Conservation (phyloP, 2,888 invertebrate species). For the Ectemnius continuus region DNA sequence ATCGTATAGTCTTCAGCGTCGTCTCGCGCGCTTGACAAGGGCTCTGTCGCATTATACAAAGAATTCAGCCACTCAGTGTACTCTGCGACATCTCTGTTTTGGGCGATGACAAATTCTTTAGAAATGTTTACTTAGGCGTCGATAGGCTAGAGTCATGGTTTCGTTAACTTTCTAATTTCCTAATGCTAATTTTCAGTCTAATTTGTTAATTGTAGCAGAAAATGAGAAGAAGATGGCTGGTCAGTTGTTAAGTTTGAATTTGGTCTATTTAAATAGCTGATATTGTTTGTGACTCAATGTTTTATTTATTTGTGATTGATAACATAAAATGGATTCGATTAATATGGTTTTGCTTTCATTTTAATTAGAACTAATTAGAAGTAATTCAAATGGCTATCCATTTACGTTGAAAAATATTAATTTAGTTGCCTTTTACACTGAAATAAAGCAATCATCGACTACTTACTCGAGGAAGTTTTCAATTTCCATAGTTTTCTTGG, state of each 20-base stretch:
- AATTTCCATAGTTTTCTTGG: slow-evolving; percentile 73
- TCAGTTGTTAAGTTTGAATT: background rate
- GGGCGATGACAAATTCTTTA: background rate
- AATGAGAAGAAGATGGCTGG: too few species aligned
- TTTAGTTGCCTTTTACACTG: too few species aligned
- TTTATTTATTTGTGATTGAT: too few species aligned
- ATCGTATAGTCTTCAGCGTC: slow-evolving; percentile 58
- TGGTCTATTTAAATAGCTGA: background rate
- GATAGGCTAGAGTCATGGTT: background rate
- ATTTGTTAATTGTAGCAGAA: background rate
- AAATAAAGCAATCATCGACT: slow-evolving; percentile 14
- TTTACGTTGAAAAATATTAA: too few species aligned
- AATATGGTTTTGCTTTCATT: too few species aligned
- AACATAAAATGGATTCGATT: too few species aligned
- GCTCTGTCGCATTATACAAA: slow-evolving; percentile 65
- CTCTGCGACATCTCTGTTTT: slow-evolving; percentile 62
- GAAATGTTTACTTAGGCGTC: background rate
- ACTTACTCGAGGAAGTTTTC: slow-evolving; percentile 72
- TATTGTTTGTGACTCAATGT: too few species aligned
- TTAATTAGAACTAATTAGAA: too few species aligned
- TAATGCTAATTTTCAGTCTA: background rate
- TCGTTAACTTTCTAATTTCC: background rate
- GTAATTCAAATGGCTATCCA: too few species aligned
- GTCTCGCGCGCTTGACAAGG: slow-evolving; percentile 57
- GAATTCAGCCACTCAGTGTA: slow-evolving; percentile 71